Conservation (phyloP, 1,140 invertebrate species). For the Zaprionus lachaisei region DNA sequence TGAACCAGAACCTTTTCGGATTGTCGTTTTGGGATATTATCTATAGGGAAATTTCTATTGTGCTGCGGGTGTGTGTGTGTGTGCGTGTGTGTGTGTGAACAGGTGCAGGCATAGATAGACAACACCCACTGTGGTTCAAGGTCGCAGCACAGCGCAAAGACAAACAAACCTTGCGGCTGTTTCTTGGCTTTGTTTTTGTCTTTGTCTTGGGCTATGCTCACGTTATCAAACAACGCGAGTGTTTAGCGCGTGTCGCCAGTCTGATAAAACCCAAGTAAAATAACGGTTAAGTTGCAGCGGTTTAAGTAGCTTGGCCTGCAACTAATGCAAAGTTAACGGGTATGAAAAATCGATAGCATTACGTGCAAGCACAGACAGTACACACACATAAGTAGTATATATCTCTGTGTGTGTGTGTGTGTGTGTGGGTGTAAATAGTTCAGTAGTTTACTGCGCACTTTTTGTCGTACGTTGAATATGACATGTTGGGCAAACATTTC, state of each 20-base stretch:
- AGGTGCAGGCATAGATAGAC: conserved; percentile 53
- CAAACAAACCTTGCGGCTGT: conserved; percentile 29
- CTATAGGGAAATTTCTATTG: conserved; percentile 61
- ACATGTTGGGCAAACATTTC: conserved; percentile 50
- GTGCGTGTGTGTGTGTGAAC: conserved; percentile 49
- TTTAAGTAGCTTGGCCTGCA: conserved; percentile 21
- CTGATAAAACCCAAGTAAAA: conserved; percentile 42
- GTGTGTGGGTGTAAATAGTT: conserved; percentile 51
- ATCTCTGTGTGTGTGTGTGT: not conserved
- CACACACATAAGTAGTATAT: not conserved
- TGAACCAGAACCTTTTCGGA: conserved; percentile 43
- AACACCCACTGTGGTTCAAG: conserved; percentile 67
- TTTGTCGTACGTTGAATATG: conserved; percentile 43
- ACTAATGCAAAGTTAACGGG: conserved; percentile 33
- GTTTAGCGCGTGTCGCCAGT: conserved; percentile 24
- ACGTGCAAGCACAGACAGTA: conserved; percentile 46
- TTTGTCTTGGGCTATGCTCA: conserved; percentile 8
- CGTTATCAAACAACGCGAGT: conserved; percentile 20
- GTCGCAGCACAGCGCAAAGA: conserved; percentile 45
- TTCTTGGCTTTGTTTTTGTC: conserved; percentile 19
- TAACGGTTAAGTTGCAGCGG: conserved; percentile 13
- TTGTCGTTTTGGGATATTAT: conserved; percentile 40
- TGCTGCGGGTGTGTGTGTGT: conserved; percentile 31
- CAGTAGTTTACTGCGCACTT: conserved; percentile 72
- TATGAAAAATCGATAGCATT: conserved; percentile 69